Base-by-base conservation (phyloP, 2,888 invertebrate species). In the Lutraria lutraria region DNA sequence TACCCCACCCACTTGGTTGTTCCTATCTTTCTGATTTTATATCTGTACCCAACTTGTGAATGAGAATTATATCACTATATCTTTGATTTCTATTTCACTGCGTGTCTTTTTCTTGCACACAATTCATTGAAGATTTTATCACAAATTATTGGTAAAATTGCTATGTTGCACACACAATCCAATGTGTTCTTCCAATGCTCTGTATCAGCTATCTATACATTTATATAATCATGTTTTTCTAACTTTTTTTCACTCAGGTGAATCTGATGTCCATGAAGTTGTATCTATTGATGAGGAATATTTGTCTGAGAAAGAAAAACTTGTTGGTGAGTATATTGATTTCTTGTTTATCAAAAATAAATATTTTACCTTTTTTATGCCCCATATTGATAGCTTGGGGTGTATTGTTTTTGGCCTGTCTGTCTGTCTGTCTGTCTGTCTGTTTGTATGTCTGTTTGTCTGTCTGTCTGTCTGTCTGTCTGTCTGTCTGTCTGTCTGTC, bases 261-360 rank as follows among this genome's bases (percentile, higher is more conserved):
- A 68, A 68, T 68, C 63, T 54, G 84, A 84, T 72, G 84, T 84
- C 29, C 29, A 68, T 29, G 91, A 92, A 52, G 91, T 89, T 34
- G 68, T 91, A 10, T 72, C 92, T 54, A 84, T 92, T 53, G 93
- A 93, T 21, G 93, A 93, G 63, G 94, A 95, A 85, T 92, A 90
- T 82, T 92, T 95, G 80, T 95, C 95, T 52, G 95, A 95, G 63
- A 95, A 95, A 88, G 95, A 95, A 82, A 94, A 94, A 91, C 89
- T 91, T 81, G 91, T 89, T 88, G 91, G 91, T 91, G 87, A 63
- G 91, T 91, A 31, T 54, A n/a, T 29, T 6, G 0, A 29, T 13
- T 34, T 12, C 56, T 56, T 56, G 16, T 21, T 56, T 56, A 19
- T 56, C 56, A 43, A 8, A 43, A 43, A 43, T 43, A 43, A 43